Conservation (phyloP, 2,797 vertebrate species). For the Meda fulgida region DNA sequence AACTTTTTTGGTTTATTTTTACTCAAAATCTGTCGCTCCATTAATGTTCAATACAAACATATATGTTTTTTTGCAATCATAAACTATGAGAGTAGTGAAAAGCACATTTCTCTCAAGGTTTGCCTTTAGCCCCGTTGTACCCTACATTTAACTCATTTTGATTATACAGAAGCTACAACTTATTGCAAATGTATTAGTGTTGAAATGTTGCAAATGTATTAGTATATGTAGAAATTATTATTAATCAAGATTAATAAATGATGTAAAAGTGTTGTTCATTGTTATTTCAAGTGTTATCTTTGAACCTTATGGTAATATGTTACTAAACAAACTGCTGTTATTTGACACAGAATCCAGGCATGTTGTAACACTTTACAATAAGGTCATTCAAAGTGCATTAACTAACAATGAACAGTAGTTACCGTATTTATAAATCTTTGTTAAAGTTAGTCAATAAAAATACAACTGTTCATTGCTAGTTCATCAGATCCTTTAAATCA, state of each 20-base stretch:
- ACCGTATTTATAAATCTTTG: neutral
- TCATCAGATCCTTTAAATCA: neutral
- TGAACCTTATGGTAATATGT: neutral
- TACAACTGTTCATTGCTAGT: neutral
- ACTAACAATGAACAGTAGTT: neutral
- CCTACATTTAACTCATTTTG: neutral
- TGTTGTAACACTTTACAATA: neutral
- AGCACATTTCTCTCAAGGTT: too few relatives aligned
- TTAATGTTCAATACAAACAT: too few relatives aligned
- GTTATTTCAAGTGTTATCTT: neutral
- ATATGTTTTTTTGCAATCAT: too few relatives aligned
- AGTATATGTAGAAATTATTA: neutral
- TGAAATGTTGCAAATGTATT: neutral
- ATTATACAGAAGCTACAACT: neutral
- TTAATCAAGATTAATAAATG: neutral
- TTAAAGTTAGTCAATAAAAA: neutral
- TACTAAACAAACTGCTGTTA: neutral
- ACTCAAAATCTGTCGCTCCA: too few relatives aligned
- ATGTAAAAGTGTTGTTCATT: neutral
- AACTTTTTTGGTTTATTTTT: too few relatives aligned
- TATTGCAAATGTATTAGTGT: neutral
- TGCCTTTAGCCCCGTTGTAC: too few relatives aligned
- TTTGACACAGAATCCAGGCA: neutral
- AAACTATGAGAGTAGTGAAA: too few relatives aligned
- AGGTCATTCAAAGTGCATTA: neutral